Percentiles rank a stretch among this genome's conserved stretches.
phyloP scores from a whole-genome alignment of 2,888 invertebrate species.

The Lissonota sp. region DNA sequence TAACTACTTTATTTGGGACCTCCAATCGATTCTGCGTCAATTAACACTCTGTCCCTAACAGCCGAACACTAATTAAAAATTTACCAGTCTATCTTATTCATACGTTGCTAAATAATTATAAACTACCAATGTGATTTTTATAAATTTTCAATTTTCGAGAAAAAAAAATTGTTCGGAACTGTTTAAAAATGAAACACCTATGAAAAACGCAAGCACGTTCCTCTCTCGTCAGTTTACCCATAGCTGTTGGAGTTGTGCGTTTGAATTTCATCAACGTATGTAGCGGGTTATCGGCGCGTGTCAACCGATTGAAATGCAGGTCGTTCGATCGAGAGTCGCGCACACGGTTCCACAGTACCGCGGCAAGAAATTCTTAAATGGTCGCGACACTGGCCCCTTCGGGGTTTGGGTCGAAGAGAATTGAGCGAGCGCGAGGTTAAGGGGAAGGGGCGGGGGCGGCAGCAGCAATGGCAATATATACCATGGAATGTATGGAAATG shows the following conservation, averaged over 20 bases:
- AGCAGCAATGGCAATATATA: constrained; percentile 24
- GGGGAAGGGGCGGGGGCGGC: background rate
- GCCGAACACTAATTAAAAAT: too few relatives aligned
- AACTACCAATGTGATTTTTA: too few relatives aligned
- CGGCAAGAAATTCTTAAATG: constrained; percentile 81
- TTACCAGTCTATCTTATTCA: too few relatives aligned
- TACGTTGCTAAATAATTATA: too few relatives aligned
- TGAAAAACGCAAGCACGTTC: constrained; percentile 4
- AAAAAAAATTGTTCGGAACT: too few relatives aligned
- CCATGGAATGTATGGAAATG: constrained; percentile 81
- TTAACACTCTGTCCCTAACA: too few relatives aligned
- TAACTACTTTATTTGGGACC: too few relatives aligned
- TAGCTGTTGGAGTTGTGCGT: constrained; percentile 50
- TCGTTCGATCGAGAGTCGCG: constrained; percentile 71
- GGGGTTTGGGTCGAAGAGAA: constrained; percentile 6
- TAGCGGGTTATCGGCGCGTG: constrained; percentile 75
- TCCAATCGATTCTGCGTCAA: too few relatives aligned
- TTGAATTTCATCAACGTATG: constrained; percentile 60
- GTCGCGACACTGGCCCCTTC: constrained; percentile 66
- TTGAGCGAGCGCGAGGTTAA: background rate
- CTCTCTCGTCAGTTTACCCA: background rate
- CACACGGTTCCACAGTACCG: constrained; percentile 61
- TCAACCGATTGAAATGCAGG: constrained; percentile 78
- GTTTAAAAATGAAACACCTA: background rate
- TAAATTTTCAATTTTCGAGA: too few relatives aligned